Evolutionary conservation across 2,888 invertebrate species (phyloP).

Genomic region (Drosophila anomalata): DNA sequence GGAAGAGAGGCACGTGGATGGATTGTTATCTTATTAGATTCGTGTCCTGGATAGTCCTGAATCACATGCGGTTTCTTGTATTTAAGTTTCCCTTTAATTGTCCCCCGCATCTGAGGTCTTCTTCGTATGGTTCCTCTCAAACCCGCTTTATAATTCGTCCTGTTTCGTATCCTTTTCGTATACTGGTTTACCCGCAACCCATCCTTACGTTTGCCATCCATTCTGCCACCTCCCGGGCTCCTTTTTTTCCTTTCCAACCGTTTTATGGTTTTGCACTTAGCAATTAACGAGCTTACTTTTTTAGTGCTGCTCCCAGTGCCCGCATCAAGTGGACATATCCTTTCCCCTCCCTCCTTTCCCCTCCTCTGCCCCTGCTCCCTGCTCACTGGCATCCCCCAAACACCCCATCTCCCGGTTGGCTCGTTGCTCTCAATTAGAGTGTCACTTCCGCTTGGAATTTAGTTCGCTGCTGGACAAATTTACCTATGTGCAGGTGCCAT

Average conservation of each 20-base stretch:
- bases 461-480: constrained; percentile 58
- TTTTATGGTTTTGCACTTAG: constrained; percentile 67
- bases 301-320: constrained; percentile 41
- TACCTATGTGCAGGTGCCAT: constrained; percentile 50
- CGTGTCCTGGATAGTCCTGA: not conserved
- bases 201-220: constrained; percentile 3
- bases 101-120: not conserved
- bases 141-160: constrained; percentile 3
- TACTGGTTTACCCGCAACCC: constrained; percentile 18
- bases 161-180: not conserved
- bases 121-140: not conserved
- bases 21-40: not conserved
- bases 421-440: constrained; percentile 71
- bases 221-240: constrained; percentile 2
- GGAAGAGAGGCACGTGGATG: not conserved
- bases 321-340: constrained; percentile 45
- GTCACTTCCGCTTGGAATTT: constrained; percentile 65
- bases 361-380: not conserved
- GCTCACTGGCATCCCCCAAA: constrained; percentile 18
- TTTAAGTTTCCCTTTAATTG: not conserved
- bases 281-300: constrained; percentile 64
- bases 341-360: not conserved
- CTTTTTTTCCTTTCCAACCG: constrained; percentile 27
- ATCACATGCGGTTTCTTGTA: not conserved
- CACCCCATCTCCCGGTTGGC: constrained; percentile 53